Evolutionary conservation across 2,797 vertebrate genomes (phyloP), one percentile per base, ranked within the genome.

Genomic region (Helostoma temminkii): DNA sequence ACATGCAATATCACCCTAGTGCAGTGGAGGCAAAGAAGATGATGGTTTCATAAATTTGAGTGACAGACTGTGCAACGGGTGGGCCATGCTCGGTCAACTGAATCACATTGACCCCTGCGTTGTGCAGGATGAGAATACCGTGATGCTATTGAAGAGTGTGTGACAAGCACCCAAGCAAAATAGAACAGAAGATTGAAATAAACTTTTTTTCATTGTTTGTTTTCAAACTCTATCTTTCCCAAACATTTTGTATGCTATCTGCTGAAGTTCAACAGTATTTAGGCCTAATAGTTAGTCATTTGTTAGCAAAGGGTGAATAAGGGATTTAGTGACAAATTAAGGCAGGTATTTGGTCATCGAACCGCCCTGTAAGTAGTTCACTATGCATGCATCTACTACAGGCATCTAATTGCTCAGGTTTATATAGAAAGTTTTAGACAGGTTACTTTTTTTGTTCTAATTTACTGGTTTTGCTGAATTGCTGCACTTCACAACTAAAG

Each of bases 41-140:
- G 76, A 75, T 58, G 59, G 80, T 82, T 85, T 83, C 56, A 76
- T 82, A 70, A 54, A 72, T 88, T 76, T 85, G 86, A 88, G 75
- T 78, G 86, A 57, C 82, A 79, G 81, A 18, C 30, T 16, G 67
- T 41, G 78, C 77, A 83, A 79, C 76, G 57, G 83, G 76, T 83
- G 77, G 67, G 71, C 56, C 60, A 11, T 15, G 78, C 67, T 69
- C 57, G 26, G 72, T 81, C 78, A 83, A 39, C 64, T 78, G 81
- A 64, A 85, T 80, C 60, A 39, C 21, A 50, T 52, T 71, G 69
- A 77, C 79, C 73, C 57, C 42, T 47, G 50, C 39, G 69, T 50
- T 14, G 48, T 10, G 49, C n/a, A 6, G 39, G 61, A 74, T 81
- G 85, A 83, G 91, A 91, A 92, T 85, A 87, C 72, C 80, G 82